Percentiles rank a stretch among this genome's conserved stretches.
These are phyloP conservation scores for Actenoides lindsayi DNA, from an alignment of 2,113 vertebrate genomes.

Conservation along the genomic window DNA sequence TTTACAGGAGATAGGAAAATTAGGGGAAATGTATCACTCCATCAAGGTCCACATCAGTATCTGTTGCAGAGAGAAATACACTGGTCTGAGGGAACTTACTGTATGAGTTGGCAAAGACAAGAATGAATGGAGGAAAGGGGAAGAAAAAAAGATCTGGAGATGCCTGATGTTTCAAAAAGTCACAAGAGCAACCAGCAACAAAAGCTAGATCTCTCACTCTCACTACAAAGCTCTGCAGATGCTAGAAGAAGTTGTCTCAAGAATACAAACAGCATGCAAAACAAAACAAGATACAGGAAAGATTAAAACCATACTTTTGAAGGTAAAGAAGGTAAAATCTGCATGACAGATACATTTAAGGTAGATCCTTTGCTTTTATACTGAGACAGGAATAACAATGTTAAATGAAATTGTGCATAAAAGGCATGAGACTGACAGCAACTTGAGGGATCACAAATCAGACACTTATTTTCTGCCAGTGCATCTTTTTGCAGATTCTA, in stretches of 20 bases:
- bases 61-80: neutral
- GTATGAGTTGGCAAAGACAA: neutral
- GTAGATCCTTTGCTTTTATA: neutral
- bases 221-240: neutral
- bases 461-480: neutral
- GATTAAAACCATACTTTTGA: neutral
- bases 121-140: neutral
- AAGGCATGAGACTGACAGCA: neutral
- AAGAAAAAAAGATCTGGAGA: neutral
- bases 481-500: neutral
- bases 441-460: neutral
- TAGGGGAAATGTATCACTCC: fast-evolving
- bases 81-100: neutral
- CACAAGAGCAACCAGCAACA: neutral
- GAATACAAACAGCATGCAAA: neutral
- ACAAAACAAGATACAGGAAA: neutral
- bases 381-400: neutral
- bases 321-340: neutral
- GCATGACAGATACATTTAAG: neutral
- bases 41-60: neutral
- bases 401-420: neutral
- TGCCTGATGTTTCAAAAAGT: neutral
- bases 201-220: neutral
- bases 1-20: neutral
- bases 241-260: neutral